A percentile compares a stretch with the other conserved stretches of the same genome.
These are phyloP conservation scores for Microctenopoma steveboyesi DNA, from an alignment of 2,797 vertebrate genomes.

Conservation along the genomic window DNA sequence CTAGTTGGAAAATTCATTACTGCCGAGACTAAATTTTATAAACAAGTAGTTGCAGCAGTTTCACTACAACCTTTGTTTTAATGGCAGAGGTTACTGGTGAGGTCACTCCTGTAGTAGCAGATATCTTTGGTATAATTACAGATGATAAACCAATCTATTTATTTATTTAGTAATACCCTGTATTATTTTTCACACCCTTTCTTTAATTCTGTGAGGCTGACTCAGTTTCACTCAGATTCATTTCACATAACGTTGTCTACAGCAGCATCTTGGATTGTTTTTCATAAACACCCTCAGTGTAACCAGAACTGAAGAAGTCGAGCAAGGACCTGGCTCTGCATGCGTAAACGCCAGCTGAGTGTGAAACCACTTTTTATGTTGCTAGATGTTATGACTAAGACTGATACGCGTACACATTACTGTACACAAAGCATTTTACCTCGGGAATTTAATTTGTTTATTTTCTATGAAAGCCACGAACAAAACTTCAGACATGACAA, in stretches of 20 bases:
- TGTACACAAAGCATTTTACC: too few relatives aligned
- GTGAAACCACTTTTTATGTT: too few relatives aligned
- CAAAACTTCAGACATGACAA: neutral
- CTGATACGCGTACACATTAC: too few relatives aligned
- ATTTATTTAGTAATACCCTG: neutral
- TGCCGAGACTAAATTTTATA: neutral
- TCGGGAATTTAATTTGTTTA: too few relatives aligned
- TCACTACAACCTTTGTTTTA: neutral
- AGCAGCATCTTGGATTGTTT: neutral
- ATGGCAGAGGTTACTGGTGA: neutral
- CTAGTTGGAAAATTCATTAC: conserved; percentile 2
- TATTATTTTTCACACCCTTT: neutral
- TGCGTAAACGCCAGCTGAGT: too few relatives aligned
- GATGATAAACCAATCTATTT: neutral
- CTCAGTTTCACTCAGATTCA: neutral
- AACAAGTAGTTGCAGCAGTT: neutral
- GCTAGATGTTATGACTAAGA: too few relatives aligned
- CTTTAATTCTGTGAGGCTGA: neutral
- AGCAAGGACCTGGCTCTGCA: too few relatives aligned
- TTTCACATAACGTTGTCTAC: neutral
- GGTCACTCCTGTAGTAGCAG: too few relatives aligned
- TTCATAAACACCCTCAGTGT: neutral
- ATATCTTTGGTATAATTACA: neutral
- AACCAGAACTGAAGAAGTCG: too few relatives aligned
- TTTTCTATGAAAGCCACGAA: too few relatives aligned